Base-by-base conservation (phyloP, 2,113 vertebrate species). In the Oncorhynchus tshawytscha region DNA sequence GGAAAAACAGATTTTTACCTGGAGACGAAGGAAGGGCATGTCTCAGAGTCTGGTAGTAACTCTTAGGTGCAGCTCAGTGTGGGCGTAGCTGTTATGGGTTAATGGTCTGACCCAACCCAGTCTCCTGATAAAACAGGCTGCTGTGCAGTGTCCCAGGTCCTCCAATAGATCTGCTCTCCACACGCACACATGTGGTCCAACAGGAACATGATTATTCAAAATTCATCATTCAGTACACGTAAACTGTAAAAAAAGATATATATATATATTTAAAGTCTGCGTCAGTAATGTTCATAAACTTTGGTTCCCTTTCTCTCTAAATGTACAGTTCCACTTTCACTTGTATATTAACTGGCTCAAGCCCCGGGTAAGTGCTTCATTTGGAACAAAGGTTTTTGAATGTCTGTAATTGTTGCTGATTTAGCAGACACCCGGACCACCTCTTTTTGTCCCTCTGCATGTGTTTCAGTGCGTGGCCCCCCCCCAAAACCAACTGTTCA, bases 121-220 rank as follows among this genome's bases (percentile, higher is more conserved):
- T 66, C 73, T 27, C 31, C 67, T 20, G 31, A 20, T 45, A 54
- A 77, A 12, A 48, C 54, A 39, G 45, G 72, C 67, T 79, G 71
- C 77, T 73, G 51, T 72, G 64, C 20, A 64, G 71, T 73, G 45
- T 75, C 27, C 69, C 13, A n/a, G 27, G 67, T 22, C 27, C 20
- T 73, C 16, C 39, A 9, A 22, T 65, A 49, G 18, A 59, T 34
- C 11, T 64, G 59, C 34, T 31, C 22, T 27, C n/a, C 1, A 24
- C 11, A 24, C 39, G 25, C n/a, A 49, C 39, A 48, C 45, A 69
- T 34, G 2, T 48, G 34, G 34, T 51, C 68, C 68, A 69, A 20
- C 29, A 29, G 67, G 34, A 69, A 39, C 18, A 25, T 18, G 15
- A 39, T 13, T 20, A 20, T 16, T 20, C 12, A 0, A 60, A 22